Conservation (phyloP, 2,113 vertebrate genomes). For the Nothoprocta pentlandii region DNA sequence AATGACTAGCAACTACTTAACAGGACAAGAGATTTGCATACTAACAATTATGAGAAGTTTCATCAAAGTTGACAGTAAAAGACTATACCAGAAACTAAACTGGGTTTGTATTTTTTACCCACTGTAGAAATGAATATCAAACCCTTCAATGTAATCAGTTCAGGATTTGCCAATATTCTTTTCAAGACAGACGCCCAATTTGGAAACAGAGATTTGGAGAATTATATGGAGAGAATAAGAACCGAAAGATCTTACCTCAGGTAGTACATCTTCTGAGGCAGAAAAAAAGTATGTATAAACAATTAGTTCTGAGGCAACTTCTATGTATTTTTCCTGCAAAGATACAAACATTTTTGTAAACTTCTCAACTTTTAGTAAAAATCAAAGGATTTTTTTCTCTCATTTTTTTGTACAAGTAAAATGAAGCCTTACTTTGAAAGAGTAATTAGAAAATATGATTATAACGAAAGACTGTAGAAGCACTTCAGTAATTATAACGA, state of each 20-base stretch:
- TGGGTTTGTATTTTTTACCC: neutral
- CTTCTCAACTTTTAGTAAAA: neutral
- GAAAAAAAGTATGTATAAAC: conserved; percentile 98
- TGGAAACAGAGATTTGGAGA: neutral
- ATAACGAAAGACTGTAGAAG: neutral
- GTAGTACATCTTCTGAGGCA: conserved; percentile 90
- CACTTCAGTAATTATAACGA: neutral
- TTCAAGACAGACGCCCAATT: no score
- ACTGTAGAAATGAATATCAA: neutral
- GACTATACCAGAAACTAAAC: neutral
- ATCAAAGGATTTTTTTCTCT: neutral
- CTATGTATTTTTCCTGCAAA: conserved; percentile 94
- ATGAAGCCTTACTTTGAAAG: neutral
- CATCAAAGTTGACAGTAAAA: no score
- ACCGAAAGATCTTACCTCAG: conserved; percentile 84
- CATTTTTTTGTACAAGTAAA: neutral
- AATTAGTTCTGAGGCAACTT: conserved; percentile 95
- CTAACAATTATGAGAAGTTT: no score
- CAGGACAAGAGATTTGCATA: no score
- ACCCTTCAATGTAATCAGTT: neutral
- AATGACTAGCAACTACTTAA: no score
- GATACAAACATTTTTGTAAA: conserved; percentile 27
- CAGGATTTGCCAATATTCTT: neutral
- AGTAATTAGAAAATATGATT: neutral
- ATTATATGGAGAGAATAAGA: neutral